Percentiles rank a stretch among this genome's conserved stretches.
Conservation (phyloP, 2,797 vertebrate genomes). For the Acestrorhynchus altus region DNA sequence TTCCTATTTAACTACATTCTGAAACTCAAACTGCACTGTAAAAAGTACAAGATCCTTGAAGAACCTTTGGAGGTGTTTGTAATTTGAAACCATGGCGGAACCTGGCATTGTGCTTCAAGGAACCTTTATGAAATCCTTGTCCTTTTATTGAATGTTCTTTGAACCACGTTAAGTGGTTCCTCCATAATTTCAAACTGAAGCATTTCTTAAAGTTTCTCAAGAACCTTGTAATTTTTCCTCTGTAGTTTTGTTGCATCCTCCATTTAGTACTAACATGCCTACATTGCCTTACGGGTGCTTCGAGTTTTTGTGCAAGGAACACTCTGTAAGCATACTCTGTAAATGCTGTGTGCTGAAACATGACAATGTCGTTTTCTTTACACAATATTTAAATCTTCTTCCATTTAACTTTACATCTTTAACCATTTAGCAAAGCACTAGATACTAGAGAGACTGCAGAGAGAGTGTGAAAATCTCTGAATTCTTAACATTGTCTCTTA, state of each 20-base stretch:
- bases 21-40: constrained; percentile 6
- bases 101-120: too few species aligned
- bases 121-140: too few species aligned
- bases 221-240: too few species aligned
- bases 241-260: constrained; percentile 15
- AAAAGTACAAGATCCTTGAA: too few species aligned
- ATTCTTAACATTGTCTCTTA: neutral
- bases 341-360: neutral
- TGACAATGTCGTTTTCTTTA: neutral
- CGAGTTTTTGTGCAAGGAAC: neutral
- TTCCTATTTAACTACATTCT: neutral
- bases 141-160: too few species aligned
- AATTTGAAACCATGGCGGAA: too few species aligned
- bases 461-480: neutral
- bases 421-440: neutral
- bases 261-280: constrained; percentile 12
- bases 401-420: neutral
- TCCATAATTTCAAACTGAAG: too few species aligned
- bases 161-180: too few species aligned
- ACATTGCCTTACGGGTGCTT: neutral
- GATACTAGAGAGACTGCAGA: too few species aligned
- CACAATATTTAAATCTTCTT: neutral
- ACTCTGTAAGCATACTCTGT: neutral
- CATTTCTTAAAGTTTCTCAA: too few species aligned
- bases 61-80: too few species aligned